phyloP scores from a whole-genome alignment of 2,113 vertebrate genomes.

The Emberiza fucata region DNA sequence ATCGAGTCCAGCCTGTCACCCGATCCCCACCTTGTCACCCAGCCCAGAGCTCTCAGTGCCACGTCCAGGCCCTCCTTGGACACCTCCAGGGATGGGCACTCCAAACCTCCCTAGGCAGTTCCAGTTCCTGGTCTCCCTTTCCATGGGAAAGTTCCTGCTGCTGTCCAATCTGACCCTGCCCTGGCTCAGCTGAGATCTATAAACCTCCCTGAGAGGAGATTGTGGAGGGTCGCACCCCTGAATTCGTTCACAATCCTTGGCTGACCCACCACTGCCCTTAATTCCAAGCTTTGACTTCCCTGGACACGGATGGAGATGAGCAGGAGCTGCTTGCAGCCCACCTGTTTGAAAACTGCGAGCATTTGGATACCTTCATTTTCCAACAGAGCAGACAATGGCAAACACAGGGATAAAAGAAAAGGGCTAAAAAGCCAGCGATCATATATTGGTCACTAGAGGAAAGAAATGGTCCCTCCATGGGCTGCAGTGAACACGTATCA shows the following conservation, averaged over 20 bases:
- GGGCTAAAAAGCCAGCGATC: neutral
- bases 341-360: constrained; percentile 80
- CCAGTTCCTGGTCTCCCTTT: neutral
- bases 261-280: accelerated
- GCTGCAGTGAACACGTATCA: accelerated
- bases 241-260: accelerated
- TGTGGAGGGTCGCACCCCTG: neutral
- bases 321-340: constrained; percentile 73
- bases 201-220: accelerated
- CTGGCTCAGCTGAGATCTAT: neutral
- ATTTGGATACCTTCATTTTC: constrained; percentile 89
- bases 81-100: neutral
- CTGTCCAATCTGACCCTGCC: neutral
- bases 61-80: accelerated
- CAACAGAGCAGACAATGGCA: constrained; percentile 83
- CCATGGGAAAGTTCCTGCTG: neutral
- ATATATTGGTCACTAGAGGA: neutral
- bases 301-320: accelerated
- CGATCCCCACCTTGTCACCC: neutral
- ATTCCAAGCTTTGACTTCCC: neutral
- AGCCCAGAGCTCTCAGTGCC: neutral
- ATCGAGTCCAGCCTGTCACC: neutral
- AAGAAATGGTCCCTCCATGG: neutral
- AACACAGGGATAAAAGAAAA: neutral
- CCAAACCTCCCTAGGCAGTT: neutral